Evolutionary conservation across 2,797 vertebrate species (phyloP).

Genomic region (Prionace glauca): DNA sequence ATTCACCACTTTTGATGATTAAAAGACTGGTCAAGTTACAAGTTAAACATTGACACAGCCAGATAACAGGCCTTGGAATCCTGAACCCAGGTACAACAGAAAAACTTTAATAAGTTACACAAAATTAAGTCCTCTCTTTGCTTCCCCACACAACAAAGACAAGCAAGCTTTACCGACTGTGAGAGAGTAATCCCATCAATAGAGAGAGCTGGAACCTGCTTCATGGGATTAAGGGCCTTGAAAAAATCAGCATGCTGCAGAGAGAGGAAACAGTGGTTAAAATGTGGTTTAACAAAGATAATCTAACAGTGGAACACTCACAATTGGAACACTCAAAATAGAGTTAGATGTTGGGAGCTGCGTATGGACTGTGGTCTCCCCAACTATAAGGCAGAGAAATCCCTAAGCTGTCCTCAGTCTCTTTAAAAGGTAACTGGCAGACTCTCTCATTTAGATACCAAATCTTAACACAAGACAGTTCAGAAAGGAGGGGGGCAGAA

Average conservation of each 20-base stretch:
- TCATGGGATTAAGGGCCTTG: constrained; percentile 82
- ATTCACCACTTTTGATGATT: not conserved
- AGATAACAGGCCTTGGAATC: not conserved
- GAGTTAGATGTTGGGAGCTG: not conserved
- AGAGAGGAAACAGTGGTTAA: constrained; percentile 14
- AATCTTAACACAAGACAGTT: not conserved
- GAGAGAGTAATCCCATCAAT: constrained; percentile 80
- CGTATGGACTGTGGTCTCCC: not conserved
- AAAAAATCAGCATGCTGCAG: constrained; percentile 70
- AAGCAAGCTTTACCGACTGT: constrained; percentile 77
- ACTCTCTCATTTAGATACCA: not conserved
- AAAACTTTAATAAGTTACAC: not conserved
- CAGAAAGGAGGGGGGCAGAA: not conserved
- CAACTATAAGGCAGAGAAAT: not conserved
- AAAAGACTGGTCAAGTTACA: not conserved
- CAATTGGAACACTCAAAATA: not conserved
- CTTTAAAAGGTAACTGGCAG: not conserved
- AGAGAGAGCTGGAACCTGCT: constrained; percentile 83
- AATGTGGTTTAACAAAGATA: constrained; percentile 37
- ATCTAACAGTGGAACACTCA: not conserved
- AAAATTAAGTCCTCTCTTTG: not conserved
- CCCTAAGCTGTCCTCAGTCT: not conserved
- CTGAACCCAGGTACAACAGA: not conserved
- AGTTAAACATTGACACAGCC: not conserved
- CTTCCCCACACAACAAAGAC: not conserved